Evolutionary conservation across 92 coral and sea anemone genomes (phyloP).

Genomic region (Chrysogorgia sp.): DNA sequence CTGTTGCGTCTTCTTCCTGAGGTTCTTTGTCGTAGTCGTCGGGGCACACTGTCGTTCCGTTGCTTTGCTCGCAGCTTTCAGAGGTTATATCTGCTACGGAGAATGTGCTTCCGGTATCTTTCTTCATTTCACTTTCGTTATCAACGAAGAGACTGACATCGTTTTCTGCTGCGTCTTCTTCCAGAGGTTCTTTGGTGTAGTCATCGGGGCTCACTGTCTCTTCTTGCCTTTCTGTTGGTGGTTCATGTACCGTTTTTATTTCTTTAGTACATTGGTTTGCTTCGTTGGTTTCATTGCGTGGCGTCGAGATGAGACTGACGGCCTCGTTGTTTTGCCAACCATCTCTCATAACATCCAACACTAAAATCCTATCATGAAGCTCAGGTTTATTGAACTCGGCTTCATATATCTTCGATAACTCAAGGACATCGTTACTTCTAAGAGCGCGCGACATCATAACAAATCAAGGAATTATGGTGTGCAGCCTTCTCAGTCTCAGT

Average conservation of each 20-base stretch:
- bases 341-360: slow-evolving; percentile 33
- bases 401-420: slow-evolving; percentile 16
- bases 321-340: slow-evolving; percentile 6
- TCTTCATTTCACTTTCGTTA: not conserved
- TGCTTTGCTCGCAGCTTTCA: too few species aligned
- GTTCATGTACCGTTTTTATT: not conserved
- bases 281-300: not conserved
- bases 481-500: too few species aligned
- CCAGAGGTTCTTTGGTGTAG: too few species aligned
- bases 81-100: not conserved
- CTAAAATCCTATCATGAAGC: slow-evolving; percentile 27
- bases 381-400: slow-evolving; percentile 31
- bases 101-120: not conserved
- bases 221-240: too few species aligned
- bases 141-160: not conserved
- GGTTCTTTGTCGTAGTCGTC: too few species aligned
- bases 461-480: too few species aligned
- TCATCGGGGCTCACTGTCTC: too few species aligned
- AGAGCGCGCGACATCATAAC: not conserved
- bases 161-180: too few species aligned
- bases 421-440: not conserved
- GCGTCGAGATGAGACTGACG: not conserved
- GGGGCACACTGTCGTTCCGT: too few species aligned
- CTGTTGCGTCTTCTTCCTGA: too few species aligned
- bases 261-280: not conserved